These are phyloP conservation scores for Rhinichthys klamathensis DNA, from an alignment of 2,113 vertebrate genomes.

Conservation along the genomic window DNA sequence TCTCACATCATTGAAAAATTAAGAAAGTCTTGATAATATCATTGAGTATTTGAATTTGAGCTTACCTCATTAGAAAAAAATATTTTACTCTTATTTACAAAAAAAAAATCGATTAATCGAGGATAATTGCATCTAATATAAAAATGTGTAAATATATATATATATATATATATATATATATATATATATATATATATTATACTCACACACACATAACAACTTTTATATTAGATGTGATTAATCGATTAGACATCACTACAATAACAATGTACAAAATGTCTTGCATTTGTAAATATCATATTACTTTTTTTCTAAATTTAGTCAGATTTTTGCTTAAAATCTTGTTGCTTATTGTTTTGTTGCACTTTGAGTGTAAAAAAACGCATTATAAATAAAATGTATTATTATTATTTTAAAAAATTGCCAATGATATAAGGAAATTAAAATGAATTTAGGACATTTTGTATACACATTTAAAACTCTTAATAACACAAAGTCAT, in stretches of 20 bases:
- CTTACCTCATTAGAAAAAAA: neutral
- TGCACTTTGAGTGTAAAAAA: too few species aligned
- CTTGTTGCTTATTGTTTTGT: too few species aligned
- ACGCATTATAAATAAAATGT: too few species aligned
- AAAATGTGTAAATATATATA: too few species aligned
- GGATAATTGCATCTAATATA: too few species aligned
- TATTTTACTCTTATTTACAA: too few species aligned
- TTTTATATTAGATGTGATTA: too few species aligned
- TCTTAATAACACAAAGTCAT: neutral
- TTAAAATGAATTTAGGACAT: neutral
- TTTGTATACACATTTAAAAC: neutral
- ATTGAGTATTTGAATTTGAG: neutral
- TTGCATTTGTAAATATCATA: neutral
- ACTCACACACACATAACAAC: too few species aligned
- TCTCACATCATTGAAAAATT: neutral
- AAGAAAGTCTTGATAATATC: neutral
- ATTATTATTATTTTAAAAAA: neutral
- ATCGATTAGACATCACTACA: neutral
- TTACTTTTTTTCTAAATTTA: neutral
- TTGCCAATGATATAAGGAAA: neutral
- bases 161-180: too few species aligned
- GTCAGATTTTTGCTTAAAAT: neutral
- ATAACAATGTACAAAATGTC: neutral
- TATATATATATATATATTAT: too few species aligned
- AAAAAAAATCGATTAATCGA: too few species aligned